Base-by-base conservation (phyloP, 37 sponge, comb jelly and placozoan species). In the Aphrocallistes beatrix region DNA sequence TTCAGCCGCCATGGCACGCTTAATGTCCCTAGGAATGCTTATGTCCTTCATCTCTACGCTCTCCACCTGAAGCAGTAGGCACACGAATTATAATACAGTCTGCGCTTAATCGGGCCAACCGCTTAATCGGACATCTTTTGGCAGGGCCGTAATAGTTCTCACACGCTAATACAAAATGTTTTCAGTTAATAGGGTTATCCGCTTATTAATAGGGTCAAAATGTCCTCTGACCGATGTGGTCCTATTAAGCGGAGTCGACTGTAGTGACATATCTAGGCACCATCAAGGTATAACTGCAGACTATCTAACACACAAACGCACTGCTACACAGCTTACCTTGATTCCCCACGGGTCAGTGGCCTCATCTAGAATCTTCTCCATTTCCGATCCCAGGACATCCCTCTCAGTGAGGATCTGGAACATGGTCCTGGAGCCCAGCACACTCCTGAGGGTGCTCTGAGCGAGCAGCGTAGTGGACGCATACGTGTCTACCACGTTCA, bases 281-380 rank as follows among this genome's bases (percentile, higher is more conserved):
- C n/a, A n/a, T n/a, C n/a, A n/a, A n/a, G n/a, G n/a, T n/a, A n/a
- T n/a, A n/a, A n/a, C n/a, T n/a, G n/a, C n/a, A n/a, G n/a, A n/a
- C n/a, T n/a, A n/a, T n/a, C n/a, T n/a, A n/a, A n/a, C n/a, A n/a
- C n/a, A n/a, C n/a, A n/a, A n/a, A n/a, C 42, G 90, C 94, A 96
- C 84, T 88, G 93, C 96, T 38, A 96, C 96, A 37, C 91, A 84
- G 84, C 90, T 88, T 37, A 96, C 97, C 85, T 91, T 92, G 37
- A 96, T 91, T 25, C 97, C 97, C 94, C 94, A 96, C 0, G 89
- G 89, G 40, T 96, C 97, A 45, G 97, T 94, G 51, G 94, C 93
- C 25, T 51, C 81, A 51, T 96, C 97, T 39, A 96, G 86, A 19
- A 87, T 40, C 3, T 82, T 37, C 91, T 89, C 83, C 89, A 96